These are phyloP conservation scores for Macquaria ambigua DNA, from an alignment of 2,113 vertebrate genomes.

Conservation along the genomic window DNA sequence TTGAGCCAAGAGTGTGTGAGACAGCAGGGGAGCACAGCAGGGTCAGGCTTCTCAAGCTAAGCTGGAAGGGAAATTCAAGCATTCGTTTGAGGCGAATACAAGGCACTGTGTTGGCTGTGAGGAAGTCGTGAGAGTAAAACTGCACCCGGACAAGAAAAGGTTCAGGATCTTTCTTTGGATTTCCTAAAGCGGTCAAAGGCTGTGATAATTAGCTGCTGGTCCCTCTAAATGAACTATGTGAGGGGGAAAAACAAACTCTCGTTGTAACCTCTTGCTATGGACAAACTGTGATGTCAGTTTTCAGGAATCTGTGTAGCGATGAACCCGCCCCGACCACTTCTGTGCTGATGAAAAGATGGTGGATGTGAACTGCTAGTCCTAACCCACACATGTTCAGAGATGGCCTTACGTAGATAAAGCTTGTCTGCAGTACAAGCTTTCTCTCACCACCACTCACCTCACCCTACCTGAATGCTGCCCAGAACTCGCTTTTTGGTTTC, in stretches of 20 bases:
- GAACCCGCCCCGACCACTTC: constrained; percentile 62
- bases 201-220: constrained; percentile 69
- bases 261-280: constrained; percentile 57
- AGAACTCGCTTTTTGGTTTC: constrained; percentile 69
- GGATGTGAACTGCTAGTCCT: constrained; percentile 54
- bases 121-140: constrained; percentile 37
- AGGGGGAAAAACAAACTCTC: constrained; percentile 34
- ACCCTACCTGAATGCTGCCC: constrained; percentile 77
- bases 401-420: constrained; percentile 81
- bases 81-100: constrained; percentile 56
- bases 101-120: constrained; percentile 48
- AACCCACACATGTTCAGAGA: constrained; percentile 74
- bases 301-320: constrained; percentile 51
- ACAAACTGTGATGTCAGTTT: constrained; percentile 63
- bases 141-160: constrained; percentile 31
- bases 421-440: constrained; percentile 71
- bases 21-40: constrained; percentile 45
- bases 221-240: constrained; percentile 50
- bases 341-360: constrained; percentile 57
- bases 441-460: constrained; percentile 71
- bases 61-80: constrained; percentile 65
- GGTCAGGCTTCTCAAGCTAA: constrained; percentile 35
- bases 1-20: constrained; percentile 46
- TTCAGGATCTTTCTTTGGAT: constrained; percentile 44
- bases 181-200: constrained; percentile 49